Conservation (phyloP, 2,113 vertebrate genomes). For the Lutjanus erythropterus region DNA sequence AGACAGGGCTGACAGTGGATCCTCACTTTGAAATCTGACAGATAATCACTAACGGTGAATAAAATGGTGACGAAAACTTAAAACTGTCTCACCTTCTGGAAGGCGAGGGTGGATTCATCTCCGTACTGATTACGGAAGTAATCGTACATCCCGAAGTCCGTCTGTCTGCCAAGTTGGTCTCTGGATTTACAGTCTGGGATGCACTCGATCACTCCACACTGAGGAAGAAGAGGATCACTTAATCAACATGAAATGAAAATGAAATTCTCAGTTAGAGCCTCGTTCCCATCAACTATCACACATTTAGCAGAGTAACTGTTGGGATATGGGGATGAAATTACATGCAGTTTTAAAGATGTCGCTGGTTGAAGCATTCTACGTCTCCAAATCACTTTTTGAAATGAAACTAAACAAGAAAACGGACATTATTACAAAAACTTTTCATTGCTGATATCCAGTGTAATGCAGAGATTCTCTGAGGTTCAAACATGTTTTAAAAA, state of each 20-base stretch:
- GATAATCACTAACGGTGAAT: neutral
- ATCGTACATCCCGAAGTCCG: constrained; percentile 99
- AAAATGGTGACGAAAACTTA: neutral
- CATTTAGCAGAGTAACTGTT: neutral
- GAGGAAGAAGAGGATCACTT: constrained; percentile 2
- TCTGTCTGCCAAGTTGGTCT: constrained; percentile 97
- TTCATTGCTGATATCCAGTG: too few relatives aligned
- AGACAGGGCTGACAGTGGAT: neutral
- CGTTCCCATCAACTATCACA: neutral
- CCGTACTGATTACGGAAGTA: constrained; percentile 99
- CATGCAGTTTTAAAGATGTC: too few relatives aligned
- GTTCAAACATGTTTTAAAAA: too few relatives aligned
- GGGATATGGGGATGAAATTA: too few relatives aligned
- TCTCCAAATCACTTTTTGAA: too few relatives aligned
- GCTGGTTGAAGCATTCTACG: too few relatives aligned
- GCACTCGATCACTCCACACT: constrained; percentile 99
- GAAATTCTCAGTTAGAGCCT: neutral
- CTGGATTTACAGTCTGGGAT: constrained; percentile 98
- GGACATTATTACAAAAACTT: too few relatives aligned
- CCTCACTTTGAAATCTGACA: neutral
- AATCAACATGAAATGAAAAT: neutral
- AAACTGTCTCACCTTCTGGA: constrained; percentile 90
- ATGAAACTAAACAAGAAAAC: too few relatives aligned
- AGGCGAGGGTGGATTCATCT: constrained; percentile 95
- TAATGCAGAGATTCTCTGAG: too few relatives aligned